phyloP scores from a whole-genome alignment of 2,113 vertebrate genomes.

The Dolichotis patagonum region DNA sequence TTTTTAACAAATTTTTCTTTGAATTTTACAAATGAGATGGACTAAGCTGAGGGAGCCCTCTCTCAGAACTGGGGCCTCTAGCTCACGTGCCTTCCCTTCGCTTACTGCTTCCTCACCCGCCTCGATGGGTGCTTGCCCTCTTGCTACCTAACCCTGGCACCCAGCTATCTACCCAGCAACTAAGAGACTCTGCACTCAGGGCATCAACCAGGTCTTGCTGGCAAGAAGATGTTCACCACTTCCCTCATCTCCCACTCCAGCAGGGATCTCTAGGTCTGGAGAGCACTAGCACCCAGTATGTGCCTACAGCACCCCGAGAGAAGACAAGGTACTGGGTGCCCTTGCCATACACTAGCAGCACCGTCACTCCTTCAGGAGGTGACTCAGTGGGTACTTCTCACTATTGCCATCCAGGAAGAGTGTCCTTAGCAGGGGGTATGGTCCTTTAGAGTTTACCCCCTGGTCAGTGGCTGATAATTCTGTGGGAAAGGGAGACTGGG shows the following conservation, averaged over 20 bases:
- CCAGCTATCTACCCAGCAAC: neutral
- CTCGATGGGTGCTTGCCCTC: neutral
- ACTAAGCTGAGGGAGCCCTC: neutral
- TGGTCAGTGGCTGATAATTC: neutral
- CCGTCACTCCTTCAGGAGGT: fast-evolving
- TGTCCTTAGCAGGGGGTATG: neutral
- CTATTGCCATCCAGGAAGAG: neutral
- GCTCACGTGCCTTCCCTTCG: fast-evolving
- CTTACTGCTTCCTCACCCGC: neutral
- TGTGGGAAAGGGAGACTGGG: neutral
- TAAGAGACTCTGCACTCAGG: neutral
- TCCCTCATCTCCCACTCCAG: neutral
- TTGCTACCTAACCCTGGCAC: neutral
- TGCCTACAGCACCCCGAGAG: neutral
- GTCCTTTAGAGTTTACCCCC: neutral
- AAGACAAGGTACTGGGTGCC: neutral
- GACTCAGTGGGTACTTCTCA: neutral
- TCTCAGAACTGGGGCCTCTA: neutral
- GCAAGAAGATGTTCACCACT: neutral
- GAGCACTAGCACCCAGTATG: neutral
- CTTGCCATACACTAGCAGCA: neutral
- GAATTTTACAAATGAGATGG: neutral
- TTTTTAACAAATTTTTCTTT: neutral
- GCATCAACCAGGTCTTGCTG: neutral
- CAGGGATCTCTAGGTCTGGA: neutral